Conservation (phyloP, 2,888 invertebrate species). For the Plebejus anna region DNA sequence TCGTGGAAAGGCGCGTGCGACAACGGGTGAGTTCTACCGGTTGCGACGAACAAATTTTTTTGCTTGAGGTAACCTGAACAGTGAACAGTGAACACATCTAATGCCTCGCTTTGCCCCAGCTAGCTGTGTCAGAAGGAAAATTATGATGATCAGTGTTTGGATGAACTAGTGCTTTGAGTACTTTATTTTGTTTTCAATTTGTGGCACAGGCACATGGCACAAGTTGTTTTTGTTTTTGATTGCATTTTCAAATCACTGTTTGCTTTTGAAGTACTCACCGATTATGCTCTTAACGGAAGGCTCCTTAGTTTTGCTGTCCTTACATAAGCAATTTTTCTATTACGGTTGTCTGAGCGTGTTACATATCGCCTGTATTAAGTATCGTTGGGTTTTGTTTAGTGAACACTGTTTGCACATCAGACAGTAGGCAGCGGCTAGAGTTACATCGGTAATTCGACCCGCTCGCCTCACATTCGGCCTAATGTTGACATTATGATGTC, state of each 20-base stretch:
- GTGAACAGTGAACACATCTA: slow-evolving; percentile 10
- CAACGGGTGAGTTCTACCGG: slow-evolving; percentile 23
- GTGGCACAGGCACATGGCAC: neutral
- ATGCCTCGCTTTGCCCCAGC: neutral
- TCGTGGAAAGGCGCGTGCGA: slow-evolving; percentile 27
- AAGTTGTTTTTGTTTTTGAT: neutral
- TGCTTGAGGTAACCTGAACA: slow-evolving; percentile 23
- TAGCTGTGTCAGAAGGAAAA: neutral
- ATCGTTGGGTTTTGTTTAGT: slow-evolving; percentile 16
- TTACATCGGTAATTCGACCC: slow-evolving; percentile 53
- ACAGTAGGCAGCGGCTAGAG: slow-evolving; percentile 33
- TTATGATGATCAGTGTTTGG: neutral
- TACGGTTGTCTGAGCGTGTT: slow-evolving; percentile 1
- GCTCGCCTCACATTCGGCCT: slow-evolving; percentile 47
- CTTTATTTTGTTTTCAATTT: neutral
- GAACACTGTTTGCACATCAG: slow-evolving; percentile 18
- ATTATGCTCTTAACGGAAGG: neutral
- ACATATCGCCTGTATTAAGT: slow-evolving; percentile 16
- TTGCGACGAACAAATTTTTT: slow-evolving; percentile 29
- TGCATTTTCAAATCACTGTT: neutral
- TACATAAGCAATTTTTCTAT: slow-evolving; percentile 15
- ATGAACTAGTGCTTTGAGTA: neutral
- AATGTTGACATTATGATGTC: slow-evolving; percentile 57
- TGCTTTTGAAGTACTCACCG: neutral
- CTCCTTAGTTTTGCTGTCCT: neutral